Conservation (phyloP, 1,140 invertebrate species). For the Plectus sambesii region DNA sequence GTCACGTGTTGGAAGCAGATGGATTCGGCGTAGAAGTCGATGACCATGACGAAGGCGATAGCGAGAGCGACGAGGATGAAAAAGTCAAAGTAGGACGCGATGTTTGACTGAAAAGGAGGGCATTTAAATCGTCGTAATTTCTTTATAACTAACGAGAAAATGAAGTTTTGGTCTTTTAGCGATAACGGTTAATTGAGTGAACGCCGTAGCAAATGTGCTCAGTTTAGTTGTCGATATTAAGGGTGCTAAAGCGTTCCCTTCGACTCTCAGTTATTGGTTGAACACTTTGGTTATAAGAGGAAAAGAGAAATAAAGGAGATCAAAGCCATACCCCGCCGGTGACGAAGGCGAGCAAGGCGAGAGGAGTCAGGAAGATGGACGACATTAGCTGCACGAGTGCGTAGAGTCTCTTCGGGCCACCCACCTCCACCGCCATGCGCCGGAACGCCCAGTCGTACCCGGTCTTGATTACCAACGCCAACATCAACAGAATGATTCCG, state of each 20-base stretch:
- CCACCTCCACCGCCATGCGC: constrained; percentile 51
- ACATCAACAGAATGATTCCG: constrained; percentile 49
- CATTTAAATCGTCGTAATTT: no score
- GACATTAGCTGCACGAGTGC: constrained; percentile 48
- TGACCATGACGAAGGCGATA: constrained; percentile 48
- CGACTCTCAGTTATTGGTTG: no score
- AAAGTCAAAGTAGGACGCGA: constrained; percentile 44
- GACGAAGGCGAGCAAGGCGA: constrained; percentile 44
- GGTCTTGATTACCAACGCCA: constrained; percentile 47
- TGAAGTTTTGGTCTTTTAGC: no score
- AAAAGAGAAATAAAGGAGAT: no score
- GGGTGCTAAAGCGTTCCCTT: no score
- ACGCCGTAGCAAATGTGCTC: no score
- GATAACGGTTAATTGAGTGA: no score
- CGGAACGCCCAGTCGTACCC: constrained; percentile 48
- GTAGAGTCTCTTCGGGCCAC: constrained; percentile 51
- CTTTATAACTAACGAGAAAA: no score
- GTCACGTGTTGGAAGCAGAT: constrained; percentile 42
- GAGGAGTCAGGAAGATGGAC: constrained; percentile 47
- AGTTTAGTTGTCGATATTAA: no score
- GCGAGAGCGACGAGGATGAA: constrained; percentile 47
- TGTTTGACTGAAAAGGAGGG: constrained; percentile 18
- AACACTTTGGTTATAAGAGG: no score
- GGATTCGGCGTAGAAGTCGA: constrained; percentile 52
- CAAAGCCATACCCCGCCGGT: constrained; percentile 22